Percentiles rank a stretch among this genome's conserved stretches.
Conservation (phyloP, 2,888 invertebrate genomes). For the Leucozona laternaria region DNA sequence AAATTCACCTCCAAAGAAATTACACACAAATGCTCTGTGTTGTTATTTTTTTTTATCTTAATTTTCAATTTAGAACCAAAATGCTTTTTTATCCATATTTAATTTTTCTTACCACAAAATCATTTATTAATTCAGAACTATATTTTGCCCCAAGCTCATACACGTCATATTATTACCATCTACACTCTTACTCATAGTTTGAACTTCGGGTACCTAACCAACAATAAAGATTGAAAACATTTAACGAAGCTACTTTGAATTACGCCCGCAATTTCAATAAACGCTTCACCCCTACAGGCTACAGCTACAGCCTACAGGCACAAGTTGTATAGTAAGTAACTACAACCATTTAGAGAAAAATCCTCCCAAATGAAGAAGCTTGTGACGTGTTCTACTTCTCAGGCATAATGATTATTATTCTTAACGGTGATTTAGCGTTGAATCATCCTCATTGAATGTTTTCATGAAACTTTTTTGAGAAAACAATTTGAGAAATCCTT, state of each 20-base stretch:
- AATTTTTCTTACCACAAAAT: background rate
- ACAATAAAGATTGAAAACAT: background rate
- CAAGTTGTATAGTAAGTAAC: background rate
- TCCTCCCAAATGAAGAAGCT: background rate
- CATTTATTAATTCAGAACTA: background rate
- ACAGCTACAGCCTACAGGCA: too few species aligned
- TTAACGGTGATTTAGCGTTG: slow-evolving; percentile 8
- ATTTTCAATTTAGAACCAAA: too few species aligned
- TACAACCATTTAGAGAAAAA: background rate
- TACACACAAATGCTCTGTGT: too few species aligned
- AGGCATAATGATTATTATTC: background rate
- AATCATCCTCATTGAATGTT: slow-evolving; percentile 19
- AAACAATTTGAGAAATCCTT: slow-evolving; percentile 8
- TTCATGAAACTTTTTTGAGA: slow-evolving; percentile 11
- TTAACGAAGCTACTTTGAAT: slow-evolving; percentile 16
- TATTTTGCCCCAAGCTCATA: background rate
- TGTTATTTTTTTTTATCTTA: too few species aligned
- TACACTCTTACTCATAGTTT: background rate
- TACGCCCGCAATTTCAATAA: slow-evolving; percentile 13
- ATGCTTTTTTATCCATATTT: background rate
- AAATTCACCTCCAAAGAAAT: too few species aligned
- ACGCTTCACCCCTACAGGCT: background rate
- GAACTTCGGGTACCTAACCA: background rate
- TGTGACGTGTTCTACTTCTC: slow-evolving; percentile 24
- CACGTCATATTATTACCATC: background rate